A percentile compares a stretch with the other conserved stretches of the same genome.
These are phyloP conservation scores for Nephila pilipes DNA, from an alignment of 1,140 invertebrate genomes.

Conservation along the genomic window DNA sequence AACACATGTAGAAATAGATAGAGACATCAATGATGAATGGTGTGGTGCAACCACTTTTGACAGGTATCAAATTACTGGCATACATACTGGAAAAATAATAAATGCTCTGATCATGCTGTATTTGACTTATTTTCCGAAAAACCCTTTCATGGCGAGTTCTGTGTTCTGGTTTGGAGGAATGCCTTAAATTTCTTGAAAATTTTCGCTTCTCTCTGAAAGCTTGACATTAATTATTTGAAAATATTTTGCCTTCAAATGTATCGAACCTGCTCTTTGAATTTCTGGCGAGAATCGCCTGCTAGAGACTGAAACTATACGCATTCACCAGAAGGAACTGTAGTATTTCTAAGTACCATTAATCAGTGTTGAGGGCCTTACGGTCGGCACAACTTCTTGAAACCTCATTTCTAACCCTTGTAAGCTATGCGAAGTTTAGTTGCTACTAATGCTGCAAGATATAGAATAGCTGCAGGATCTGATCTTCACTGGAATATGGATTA, in stretches of 20 bases:
- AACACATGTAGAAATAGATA: not conserved
- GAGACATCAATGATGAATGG: conserved; percentile 64
- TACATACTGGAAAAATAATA: conserved; percentile 99
- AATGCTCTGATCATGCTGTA: conserved; percentile 93
- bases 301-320: conserved; percentile 94
- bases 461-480: conserved; percentile 93
- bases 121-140: conserved; percentile 99
- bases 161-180: conserved; percentile 98
- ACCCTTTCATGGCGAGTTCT: conserved; percentile 99
- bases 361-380: conserved; percentile 96
- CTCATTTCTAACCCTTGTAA: conserved; percentile 96
- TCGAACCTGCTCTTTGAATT: conserved; percentile 95
- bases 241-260: conserved; percentile 90
- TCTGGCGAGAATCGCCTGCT: conserved; percentile 90
- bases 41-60: conserved; percentile 77
- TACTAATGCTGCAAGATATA: conserved; percentile 98
- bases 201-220: conserved; percentile 96
- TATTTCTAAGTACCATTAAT: conserved; percentile 98
- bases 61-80: conserved; percentile 98
- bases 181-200: conserved; percentile 96
- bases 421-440: conserved; percentile 99
- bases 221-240: conserved; percentile 97
- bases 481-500: conserved; percentile 96
- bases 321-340: conserved; percentile 98
- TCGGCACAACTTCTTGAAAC: conserved; percentile 98